Base-by-base conservation (phyloP, 2,113 vertebrate genomes). In the Oncorhynchus kisutch region DNA sequence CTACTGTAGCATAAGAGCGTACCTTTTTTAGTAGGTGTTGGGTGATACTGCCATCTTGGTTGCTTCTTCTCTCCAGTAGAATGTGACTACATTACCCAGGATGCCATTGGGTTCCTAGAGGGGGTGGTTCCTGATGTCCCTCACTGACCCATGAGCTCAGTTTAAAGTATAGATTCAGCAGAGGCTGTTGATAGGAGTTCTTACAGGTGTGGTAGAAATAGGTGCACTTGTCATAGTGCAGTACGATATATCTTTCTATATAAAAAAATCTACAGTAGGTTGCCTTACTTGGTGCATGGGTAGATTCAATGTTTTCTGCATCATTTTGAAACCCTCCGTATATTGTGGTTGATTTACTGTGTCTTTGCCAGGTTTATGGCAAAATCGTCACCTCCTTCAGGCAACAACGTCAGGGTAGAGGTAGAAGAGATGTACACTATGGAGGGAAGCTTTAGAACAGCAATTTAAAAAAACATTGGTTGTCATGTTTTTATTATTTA, bases 251-350 rank as follows among this genome's bases (percentile, higher is more conserved):
- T 92, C 89, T 90, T 91, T 88, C 85, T 96, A 94, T 95, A 95
- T 92, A 88, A 94, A 91, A 91, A 45, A 81, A 93, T 94, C 95
- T 96, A 93, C 95, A 93, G 94, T 96, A 97, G 95, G 95, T 94
- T 94, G 94, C 95, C 94, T 95, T 95, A 94, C 91, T 93, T 93
- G 85, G 89, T 96, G 97, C 97, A 98, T 98, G 96, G 89, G 91
- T 97, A 95, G 92, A 92, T 94, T 93, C 91, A 84, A 91, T 92
- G 87, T 84, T 95, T 94, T 95, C 91, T 92, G 89, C 87, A 89
- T 94, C 89, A 90, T 93, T 95, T 88, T 82, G 69, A 90, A 92
- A 81, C 74, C 82, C 80, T 87, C 83, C 84, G 77, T 88, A 85
- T n/a, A 83, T 70, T 76, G 79, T 91, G 85, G 86, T 89, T 88